Base-by-base conservation (phyloP, 2,113 vertebrate genomes). In the Anguilla japonica region DNA sequence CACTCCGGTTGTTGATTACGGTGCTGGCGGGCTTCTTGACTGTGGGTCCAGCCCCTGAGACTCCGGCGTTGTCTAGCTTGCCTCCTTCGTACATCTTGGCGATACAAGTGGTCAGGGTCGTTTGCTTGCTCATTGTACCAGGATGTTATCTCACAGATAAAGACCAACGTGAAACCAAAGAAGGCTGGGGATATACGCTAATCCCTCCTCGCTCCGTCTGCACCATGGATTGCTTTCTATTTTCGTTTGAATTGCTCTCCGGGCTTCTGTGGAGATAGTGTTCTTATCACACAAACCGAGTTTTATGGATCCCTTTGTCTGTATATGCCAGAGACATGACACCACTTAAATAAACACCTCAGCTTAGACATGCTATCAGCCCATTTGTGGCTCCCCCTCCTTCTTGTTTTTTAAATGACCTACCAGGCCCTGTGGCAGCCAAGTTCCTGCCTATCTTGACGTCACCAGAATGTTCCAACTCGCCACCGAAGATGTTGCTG, bases 381-480 rank as follows among this genome's bases (percentile, higher is more conserved):
- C 81, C 87, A 88, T 88, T 90, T 90, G 85, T 90, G 80, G 84
- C 75, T 79, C 40, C 53, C n/a, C 88, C 26, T 15, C 41, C 46
- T 46, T 20, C 53, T 43, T 56, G 60, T 88, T 88, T 93, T 89
- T 88, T 88, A 94, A 94, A 89, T 87, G 90, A 93, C 87, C 90
- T 92, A 87, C 90, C 84, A 81, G 88, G 85, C 93, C 85, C 93
- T 92, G 93, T 93, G 90, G 88, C 88, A 88, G 91, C 89, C 89
- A 91, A 0, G 91, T 93, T 95, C 95, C 94, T 92, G 88, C 82
- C 89, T 90, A 90, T 90, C 92, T 91, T 96, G 96, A 96, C 95
- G 96, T 97, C 97, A 97, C 56, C 41, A 91, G 92, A 92, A 91
- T 93, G 92, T 93, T 95, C 96, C 93, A 96, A 96, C 97, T 97